These are phyloP conservation scores for Parotia lawesii DNA, from an alignment of 2,113 vertebrate genomes.

Conservation along the genomic window DNA sequence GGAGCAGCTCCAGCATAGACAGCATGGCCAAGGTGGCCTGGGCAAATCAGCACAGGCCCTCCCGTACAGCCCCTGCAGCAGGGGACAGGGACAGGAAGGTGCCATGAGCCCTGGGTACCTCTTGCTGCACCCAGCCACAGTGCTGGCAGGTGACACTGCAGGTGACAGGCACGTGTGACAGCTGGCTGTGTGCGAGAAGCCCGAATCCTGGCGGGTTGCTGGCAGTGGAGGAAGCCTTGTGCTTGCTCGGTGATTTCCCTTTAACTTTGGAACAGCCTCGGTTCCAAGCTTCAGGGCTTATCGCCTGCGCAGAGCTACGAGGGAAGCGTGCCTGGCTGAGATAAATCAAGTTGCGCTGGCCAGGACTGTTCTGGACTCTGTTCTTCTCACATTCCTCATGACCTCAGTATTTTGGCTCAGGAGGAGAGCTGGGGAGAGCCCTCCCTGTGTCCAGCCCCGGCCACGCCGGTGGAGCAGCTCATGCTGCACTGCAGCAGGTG, in stretches of 20 bases:
- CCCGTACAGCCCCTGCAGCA: neutral
- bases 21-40: neutral
- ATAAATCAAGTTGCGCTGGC: conserved; percentile 39
- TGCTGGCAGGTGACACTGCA: neutral
- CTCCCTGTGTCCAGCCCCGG: neutral
- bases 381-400: conserved; percentile 57
- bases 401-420: conserved; percentile 34
- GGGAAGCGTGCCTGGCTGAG: conserved; percentile 52
- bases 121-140: neutral
- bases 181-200: neutral
- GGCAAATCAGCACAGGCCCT: neutral
- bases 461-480: fast-evolving
- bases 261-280: conserved; percentile 32
- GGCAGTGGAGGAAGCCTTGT: neutral
- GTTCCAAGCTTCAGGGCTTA: neutral
- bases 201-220: neutral
- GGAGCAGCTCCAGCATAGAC: neutral
- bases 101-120: neutral
- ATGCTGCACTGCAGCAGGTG: fast-evolving
- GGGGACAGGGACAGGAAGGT: neutral
- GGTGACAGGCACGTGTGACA: neutral
- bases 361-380: conserved; percentile 40
- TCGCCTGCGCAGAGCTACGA: neutral
- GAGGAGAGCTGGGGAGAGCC: neutral
- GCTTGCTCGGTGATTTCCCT: conserved; percentile 36